phyloP scores from a whole-genome alignment of 2,888 invertebrate genomes.

The Eretmocerus hayati region DNA sequence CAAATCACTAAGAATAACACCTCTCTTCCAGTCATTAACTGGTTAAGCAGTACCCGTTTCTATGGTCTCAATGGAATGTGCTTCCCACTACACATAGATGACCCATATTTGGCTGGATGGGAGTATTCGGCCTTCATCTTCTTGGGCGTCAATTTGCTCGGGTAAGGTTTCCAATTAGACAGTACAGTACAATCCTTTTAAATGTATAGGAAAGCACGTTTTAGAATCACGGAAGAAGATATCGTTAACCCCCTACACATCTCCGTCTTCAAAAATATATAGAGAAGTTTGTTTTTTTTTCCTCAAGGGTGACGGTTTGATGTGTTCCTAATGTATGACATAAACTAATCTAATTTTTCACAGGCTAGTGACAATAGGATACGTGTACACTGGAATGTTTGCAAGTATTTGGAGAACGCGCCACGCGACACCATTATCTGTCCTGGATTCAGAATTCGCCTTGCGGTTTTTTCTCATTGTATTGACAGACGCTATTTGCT shows the following conservation, averaged over 20 bases:
- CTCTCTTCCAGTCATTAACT: slow-evolving; percentile 48
- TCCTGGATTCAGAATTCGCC: slow-evolving; percentile 59
- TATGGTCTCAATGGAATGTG: slow-evolving; percentile 65
- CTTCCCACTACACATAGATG: slow-evolving; percentile 63
- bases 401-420: slow-evolving; percentile 58
- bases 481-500: slow-evolving; percentile 62
- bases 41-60: slow-evolving; percentile 55
- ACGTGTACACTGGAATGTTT: slow-evolving; percentile 58
- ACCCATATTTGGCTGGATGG: slow-evolving; percentile 62
- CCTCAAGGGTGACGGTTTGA: too few relatives aligned
- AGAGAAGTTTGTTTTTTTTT: too few relatives aligned
- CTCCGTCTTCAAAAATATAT: too few relatives aligned
- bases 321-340: too few relatives aligned
- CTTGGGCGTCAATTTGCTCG: slow-evolving; percentile 57
- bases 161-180: slow-evolving; percentile 42
- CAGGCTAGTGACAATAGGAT: slow-evolving; percentile 54
- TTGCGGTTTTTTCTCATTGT: slow-evolving; percentile 65
- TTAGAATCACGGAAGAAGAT: too few relatives aligned
- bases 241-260: too few relatives aligned
- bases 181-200: too few relatives aligned
- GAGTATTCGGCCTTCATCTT: slow-evolving; percentile 66
- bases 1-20: too few relatives aligned
- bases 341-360: neutral
- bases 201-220: too few relatives aligned
- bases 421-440: slow-evolving; percentile 53